These are phyloP conservation scores for Camelus bactrianus DNA, from an alignment of 2,113 vertebrate genomes.

Conservation along the genomic window DNA sequence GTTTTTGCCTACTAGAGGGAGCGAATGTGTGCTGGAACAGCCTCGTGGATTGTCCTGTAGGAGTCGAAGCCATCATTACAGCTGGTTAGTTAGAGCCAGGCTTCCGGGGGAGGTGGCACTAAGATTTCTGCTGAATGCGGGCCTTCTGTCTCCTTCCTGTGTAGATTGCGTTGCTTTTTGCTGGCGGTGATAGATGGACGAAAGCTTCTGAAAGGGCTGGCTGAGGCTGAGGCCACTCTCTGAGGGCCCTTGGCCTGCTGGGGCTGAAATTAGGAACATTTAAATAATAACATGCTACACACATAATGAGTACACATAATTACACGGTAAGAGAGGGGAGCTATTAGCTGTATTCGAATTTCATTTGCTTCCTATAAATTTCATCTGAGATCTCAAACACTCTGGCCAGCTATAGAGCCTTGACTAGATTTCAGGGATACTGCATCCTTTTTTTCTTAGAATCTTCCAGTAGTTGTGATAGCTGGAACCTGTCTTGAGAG, in stretches of 20 bases:
- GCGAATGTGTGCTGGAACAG: not conserved
- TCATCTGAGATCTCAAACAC: constrained; percentile 53
- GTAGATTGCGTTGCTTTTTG: constrained; percentile 30
- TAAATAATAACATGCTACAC: constrained; percentile 79
- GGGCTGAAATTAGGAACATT: constrained; percentile 75
- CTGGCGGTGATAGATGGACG: constrained; percentile 12
- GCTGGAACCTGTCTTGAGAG: not conserved
- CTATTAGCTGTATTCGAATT: constrained; percentile 79
- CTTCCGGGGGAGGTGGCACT: not conserved
- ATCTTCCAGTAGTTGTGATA: not conserved
- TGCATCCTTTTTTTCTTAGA: not conserved
- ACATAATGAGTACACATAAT: constrained; percentile 76
- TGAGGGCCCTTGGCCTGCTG: constrained; percentile 58
- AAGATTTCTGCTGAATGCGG: not conserved
- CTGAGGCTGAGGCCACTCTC: constrained; percentile 21
- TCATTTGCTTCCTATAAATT: constrained; percentile 73
- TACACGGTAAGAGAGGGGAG: constrained; percentile 72
- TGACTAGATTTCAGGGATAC: constrained; percentile 23
- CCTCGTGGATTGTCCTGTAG: not conserved
- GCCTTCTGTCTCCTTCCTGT: not conserved
- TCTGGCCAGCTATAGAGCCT: constrained; percentile 48
- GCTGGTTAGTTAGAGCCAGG: not conserved
- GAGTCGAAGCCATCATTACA: not conserved
- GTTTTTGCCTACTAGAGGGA: not conserved
- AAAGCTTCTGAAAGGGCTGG: constrained; percentile 50